Percentiles rank a stretch among this genome's conserved stretches.
Conservation (phyloP, 2,797 vertebrate species). For the Hippoglossus hippoglossus region DNA sequence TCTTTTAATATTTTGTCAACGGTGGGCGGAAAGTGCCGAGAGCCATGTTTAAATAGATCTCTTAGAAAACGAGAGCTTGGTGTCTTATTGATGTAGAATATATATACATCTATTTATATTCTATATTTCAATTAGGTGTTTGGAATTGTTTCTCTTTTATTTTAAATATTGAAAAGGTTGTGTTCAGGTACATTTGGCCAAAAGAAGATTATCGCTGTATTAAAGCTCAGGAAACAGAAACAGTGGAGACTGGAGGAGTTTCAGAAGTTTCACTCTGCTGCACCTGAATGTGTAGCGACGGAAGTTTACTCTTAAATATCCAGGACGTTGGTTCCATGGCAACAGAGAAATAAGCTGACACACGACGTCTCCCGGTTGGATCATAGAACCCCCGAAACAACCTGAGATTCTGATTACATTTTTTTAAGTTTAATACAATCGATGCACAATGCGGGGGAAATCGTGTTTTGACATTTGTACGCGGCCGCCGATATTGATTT, state of each 20-base stretch:
- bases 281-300: no score
- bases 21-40: neutral
- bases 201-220: no score
- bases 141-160: neutral
- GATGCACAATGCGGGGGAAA: slow-evolving; percentile 10
- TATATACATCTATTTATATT: neutral
- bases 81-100: neutral
- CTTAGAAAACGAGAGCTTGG: neutral
- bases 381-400: slow-evolving; percentile 18
- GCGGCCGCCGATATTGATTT: slow-evolving; percentile 51
- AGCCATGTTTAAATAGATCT: neutral
- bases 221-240: no score
- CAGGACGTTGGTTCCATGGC: neutral
- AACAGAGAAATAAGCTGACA: neutral
- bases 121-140: neutral
- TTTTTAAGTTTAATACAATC: slow-evolving; percentile 20
- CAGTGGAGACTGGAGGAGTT: no score
- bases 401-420: slow-evolving; percentile 40
- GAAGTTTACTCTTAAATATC: no score
- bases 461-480: slow-evolving; percentile 62
- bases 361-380: slow-evolving; percentile 13
- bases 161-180: neutral
- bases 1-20: neutral
- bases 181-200: neutral
- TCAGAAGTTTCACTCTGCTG: no score